Evolutionary conservation across 1,140 invertebrate species (phyloP).

Genomic region (Diuraphis noxia): DNA sequence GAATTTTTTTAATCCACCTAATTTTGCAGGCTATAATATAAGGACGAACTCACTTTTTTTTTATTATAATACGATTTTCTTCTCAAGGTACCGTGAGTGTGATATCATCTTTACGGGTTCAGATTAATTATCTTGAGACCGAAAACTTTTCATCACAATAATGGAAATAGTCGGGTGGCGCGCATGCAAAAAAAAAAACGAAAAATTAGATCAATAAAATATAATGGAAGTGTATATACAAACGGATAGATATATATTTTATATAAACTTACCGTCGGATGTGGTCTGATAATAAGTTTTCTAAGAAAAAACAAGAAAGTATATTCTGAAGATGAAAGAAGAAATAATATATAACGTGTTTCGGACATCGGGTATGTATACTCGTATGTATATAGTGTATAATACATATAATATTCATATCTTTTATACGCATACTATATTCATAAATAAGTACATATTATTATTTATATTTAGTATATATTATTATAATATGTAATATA

Average conservation of each 20-base stretch:
- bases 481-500: neutral
- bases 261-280: neutral
- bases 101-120: conserved; percentile 1
- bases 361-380: neutral
- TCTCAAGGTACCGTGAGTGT: neutral
- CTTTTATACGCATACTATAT: neutral
- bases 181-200: neutral
- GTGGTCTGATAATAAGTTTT: conserved; percentile 9
- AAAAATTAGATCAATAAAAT: conserved; percentile 25
- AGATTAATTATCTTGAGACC: neutral
- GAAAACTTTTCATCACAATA: neutral
- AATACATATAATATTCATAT: neutral
- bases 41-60: neutral
- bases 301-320: neutral
- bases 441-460: neutral
- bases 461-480: neutral
- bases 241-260: neutral
- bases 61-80: neutral
- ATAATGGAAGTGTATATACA: neutral
- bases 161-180: neutral
- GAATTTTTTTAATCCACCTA: neutral
- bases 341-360: neutral
- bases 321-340: conserved; percentile 19
- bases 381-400: no score
- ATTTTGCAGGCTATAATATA: neutral